Percentiles rank a stretch among this genome's conserved stretches.
Conservation (phyloP, 2,113 vertebrate genomes). For the Balaenoptera acutorostrata region DNA sequence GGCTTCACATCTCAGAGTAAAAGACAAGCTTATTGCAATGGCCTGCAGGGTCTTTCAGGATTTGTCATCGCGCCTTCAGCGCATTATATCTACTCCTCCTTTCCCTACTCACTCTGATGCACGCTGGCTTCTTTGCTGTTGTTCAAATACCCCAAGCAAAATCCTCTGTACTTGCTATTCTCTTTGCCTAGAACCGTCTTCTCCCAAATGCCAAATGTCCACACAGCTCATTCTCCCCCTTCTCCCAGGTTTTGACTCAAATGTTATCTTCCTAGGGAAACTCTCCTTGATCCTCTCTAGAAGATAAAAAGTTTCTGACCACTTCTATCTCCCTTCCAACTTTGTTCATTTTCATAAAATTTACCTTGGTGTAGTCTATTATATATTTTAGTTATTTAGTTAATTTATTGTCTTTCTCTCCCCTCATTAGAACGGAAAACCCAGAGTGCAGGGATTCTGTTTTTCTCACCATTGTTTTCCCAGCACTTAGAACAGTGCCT, state of each 20-base stretch:
- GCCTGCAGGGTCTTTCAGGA: not conserved
- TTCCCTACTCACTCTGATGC: not conserved
- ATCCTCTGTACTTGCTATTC: not conserved
- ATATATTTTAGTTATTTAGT: not conserved
- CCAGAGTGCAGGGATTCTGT: not conserved
- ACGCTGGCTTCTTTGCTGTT: not conserved
- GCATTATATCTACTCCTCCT: accelerated
- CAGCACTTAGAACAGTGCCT: not conserved
- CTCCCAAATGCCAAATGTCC: too few species aligned
- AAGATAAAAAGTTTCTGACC: not conserved
- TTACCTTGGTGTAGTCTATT: not conserved
- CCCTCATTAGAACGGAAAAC: not conserved
- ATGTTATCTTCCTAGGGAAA: not conserved
- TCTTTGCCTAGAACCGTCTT: not conserved
- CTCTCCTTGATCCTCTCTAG: not conserved
- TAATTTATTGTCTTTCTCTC: not conserved
- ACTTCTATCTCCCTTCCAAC: not conserved
- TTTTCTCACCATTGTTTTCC: not conserved
- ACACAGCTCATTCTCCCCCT: not conserved
- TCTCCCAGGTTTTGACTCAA: not conserved
- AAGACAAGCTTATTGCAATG: not conserved
- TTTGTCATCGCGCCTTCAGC: accelerated
- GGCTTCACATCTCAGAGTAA: not conserved
- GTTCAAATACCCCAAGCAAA: not conserved
- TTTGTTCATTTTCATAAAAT: not conserved